Base-by-base conservation (phyloP, 2,113 vertebrate species). In the Zootoca vivipara region DNA sequence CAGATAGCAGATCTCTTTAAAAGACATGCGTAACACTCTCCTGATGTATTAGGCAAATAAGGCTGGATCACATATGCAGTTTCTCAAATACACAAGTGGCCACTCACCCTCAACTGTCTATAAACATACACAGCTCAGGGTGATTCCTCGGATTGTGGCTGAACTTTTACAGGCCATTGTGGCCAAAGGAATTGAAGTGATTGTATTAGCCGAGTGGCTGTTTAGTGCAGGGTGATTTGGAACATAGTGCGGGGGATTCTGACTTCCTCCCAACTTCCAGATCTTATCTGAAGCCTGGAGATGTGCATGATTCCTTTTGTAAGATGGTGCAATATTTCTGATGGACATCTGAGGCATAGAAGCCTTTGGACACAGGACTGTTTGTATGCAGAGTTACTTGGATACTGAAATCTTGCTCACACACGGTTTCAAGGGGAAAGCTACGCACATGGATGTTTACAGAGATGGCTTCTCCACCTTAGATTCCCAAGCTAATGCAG, bases 41-140 rank as follows among this genome's bases (percentile, higher is more conserved):
- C 85, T 92, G 83, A 62, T 90, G 91, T 92, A 89, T 92, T 90
- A 95, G 92, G 94, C 88, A 92, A 94, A 90, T 40, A 92, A 83
- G 35, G 56, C 15, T 65, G 35, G 33, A 24, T 65, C 33, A 82
- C 35, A 40, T 1, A 5, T 58, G 24, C 22, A 52, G 77, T n/a
- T 52, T 52, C 46, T 52, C 46, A 26, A 38, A 65, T 12, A 65
- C 22, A 67, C n/a, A 82, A 82, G 10, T 26, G 20, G 24, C 5
- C 28, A 78, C 20, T 16, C 4, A 7, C 28, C 28, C 15, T 18
- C 15, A 79, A 56, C 15, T 56, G 46, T 38, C 35, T 67, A 24
- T 67, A 67, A 7, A 67, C 65, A 67, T 20, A 20, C 38, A 75
- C 73, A 38, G 20, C 35, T 38, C 20, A 33, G 78, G 52, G 6